Evolutionary conservation across 2,888 invertebrate species (phyloP), one percentile per base, ranked within the genome.

Genomic region (Eupithecia exiguata): DNA sequence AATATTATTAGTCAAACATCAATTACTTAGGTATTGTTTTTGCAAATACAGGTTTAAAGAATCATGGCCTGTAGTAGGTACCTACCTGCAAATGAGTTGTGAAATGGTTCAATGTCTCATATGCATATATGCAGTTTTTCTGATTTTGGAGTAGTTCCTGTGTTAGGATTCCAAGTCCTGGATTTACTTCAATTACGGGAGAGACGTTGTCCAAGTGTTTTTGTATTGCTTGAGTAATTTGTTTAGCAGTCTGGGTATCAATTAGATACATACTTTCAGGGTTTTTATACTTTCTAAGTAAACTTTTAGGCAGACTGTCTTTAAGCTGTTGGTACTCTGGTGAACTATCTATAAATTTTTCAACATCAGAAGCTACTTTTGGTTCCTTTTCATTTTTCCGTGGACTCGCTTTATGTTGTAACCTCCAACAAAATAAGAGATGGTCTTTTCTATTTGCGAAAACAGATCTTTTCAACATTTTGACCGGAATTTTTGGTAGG

Each of bases 151-250:
- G 86, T 46, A 97, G 84, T 80, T 96, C 92, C 78, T 93, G 87
- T 2, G 96, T 96, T 68, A 97, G 87, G 30, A 96, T 87, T 0
- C 97, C 97, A 62, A 96, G 89, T 0, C 97, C 97, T 0, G 97
- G 96, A 89, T 96, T 96, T 0, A 96, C 92, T 91, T 97, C 97
- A n/a, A 96, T 88, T 21, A 96, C 84, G 4, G 94, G 90, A 18
- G 86, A 82, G n/a, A 86, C 81, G 16, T 84, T 76, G 36, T 80
- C 80, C 35, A 95, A 80, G 76, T 91, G 83, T 16, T 82, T 80
- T 76, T 84, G 85, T n/a, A 95, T 86, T 40, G 91, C 82, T 36
- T 85, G 80, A 3, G 85, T 84, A 72, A 95, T 91, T 76, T 84
- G 76, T 75, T 89, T 88, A 0, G 95, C 95, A 21, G 89, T 90